Base-by-base conservation (phyloP, 2,888 invertebrate genomes). In the Magallana nippona region DNA sequence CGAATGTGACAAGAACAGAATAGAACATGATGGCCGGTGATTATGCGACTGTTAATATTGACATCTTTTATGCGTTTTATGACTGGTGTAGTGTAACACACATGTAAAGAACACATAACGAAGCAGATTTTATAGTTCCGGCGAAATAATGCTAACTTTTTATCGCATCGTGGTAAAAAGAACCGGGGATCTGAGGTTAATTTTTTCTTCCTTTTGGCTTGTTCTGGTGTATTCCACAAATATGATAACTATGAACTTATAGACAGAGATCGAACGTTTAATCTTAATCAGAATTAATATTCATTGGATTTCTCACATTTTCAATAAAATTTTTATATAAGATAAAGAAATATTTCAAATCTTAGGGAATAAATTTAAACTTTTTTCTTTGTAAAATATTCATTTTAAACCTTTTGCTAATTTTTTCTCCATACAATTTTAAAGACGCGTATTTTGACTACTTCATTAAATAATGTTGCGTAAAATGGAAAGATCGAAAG, bases 41-140 rank as follows among this genome's bases (percentile, higher is more conserved):
- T 71, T 71, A 71, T 71, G 15, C 32, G 71, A 32, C 71, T 71
- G 71, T 71, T 71, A 71, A 71, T 15, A 27, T 22, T 71, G 71
- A 71, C 71, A 71, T 71, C 71, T 71, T 71, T 71, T 71, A 71
- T 71, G 32, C 71, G 71, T 71, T 71, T 71, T 71, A 71, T 71
- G 71, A 15, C 10, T 71, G 71, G 71, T 32, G 71, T 22, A 71
- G 71, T 71, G 71, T 71, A 71, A 71, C 71, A 71, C 32, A 71
- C 71, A 71, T 71, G 71, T 71, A 71, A 71, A 71, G 71, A 71
- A 22, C 71, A 71, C 71, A 71, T 71, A 71, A 71, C 71, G 19
- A 71, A 15, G 32, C 27, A 71, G 71, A 27, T 71, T 71, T 44
- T 71, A 32, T 71, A 32, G 32, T 71, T 71, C 32, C 2, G 71